A percentile compares a stretch with the other conserved stretches of the same genome.
These are phyloP conservation scores for Lampris incognitus DNA, from an alignment of 2,113 vertebrate species.

Conservation along the genomic window DNA sequence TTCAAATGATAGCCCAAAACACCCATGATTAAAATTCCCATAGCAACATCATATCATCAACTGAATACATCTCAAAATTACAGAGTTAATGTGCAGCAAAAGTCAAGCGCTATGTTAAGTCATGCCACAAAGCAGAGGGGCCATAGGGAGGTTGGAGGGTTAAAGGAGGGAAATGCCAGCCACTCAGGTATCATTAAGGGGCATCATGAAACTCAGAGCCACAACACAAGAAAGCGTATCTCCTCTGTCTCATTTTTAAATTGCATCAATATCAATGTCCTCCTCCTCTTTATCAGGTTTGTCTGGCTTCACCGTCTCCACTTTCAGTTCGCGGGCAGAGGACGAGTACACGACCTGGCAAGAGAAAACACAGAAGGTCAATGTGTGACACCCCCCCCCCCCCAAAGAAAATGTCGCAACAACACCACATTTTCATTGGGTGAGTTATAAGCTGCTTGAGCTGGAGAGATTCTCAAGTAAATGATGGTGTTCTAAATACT, in stretches of 20 bases:
- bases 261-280: conserved; percentile 98
- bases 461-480: too few species aligned
- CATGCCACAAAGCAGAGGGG: conserved; percentile 69
- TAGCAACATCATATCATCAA: conserved; percentile 58
- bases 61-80: conserved; percentile 62
- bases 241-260: conserved; percentile 81
- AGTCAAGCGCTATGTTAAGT: conserved; percentile 73
- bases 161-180: conserved; percentile 42
- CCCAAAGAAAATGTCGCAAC: too few species aligned
- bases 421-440: too few species aligned
- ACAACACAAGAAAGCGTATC: conserved; percentile 56
- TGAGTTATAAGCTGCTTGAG: too few species aligned
- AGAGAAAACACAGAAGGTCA: conserved; percentile 32
- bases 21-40: conserved; percentile 69
- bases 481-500: too few species aligned
- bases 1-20: conserved; percentile 67
- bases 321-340: conserved; percentile 92
- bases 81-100: conserved; percentile 69
- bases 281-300: conserved; percentile 89
- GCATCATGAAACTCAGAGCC: conserved; percentile 53
- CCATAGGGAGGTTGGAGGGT: not conserved
- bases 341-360: conserved; percentile 94
- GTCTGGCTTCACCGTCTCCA: conserved; percentile 92
- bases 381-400: too few species aligned
- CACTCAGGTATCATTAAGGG: conserved; percentile 35